Evolutionary conservation across 1,140 invertebrate genomes (phyloP).

Genomic region (Drosophila lacteicornis): DNA sequence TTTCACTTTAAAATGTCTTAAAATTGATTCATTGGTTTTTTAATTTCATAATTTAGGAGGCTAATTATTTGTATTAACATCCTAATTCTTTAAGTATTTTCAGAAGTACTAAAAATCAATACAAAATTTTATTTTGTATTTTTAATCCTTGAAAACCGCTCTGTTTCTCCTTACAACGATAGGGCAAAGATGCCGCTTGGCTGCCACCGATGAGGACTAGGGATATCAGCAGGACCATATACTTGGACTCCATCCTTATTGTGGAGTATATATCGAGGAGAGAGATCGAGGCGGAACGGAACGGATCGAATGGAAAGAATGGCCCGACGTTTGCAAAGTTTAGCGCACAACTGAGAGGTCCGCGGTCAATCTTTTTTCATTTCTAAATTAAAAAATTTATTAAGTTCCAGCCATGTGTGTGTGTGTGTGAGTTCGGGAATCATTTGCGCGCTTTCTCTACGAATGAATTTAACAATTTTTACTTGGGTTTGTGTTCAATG

Average conservation of each 20-base stretch:
- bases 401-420: constrained; percentile 8
- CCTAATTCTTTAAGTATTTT: rapidly evolving
- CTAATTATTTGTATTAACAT: neutral
- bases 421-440: constrained; percentile 39
- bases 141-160: neutral
- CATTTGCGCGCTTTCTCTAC: constrained; percentile 71
- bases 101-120: neutral
- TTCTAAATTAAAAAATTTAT: constrained; percentile 42
- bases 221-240: constrained; percentile 23
- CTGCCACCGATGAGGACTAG: neutral
- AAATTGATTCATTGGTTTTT: no score
- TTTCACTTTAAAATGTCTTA: no score
- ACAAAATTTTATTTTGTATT: no score
- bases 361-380: constrained; percentile 55
- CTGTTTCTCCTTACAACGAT: constrained; percentile 32
- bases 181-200: constrained; percentile 9
- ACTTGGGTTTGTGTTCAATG: constrained; percentile 35
- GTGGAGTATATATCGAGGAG: neutral
- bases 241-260: constrained; percentile 16
- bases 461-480: constrained; percentile 54
- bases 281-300: constrained; percentile 3
- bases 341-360: constrained; percentile 68
- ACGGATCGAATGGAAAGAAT: neutral
- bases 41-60: no score
- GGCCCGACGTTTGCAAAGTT: constrained; percentile 73